Base-by-base conservation (phyloP, 1,140 invertebrate genomes). In the Ostrea edulis region DNA sequence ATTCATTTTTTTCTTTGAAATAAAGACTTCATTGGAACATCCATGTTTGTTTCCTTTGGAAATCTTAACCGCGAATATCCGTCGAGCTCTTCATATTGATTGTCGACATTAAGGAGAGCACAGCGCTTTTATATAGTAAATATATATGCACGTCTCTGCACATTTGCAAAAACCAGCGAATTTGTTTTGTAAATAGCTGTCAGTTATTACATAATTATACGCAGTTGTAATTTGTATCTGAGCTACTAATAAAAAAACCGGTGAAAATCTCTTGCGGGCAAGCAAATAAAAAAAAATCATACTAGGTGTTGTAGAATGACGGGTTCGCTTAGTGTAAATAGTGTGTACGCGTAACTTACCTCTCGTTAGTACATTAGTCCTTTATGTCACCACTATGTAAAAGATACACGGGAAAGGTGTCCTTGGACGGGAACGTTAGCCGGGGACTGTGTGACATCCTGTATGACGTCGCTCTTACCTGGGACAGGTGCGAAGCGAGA, bases 1-100 rank as follows among this genome's bases (percentile, higher is more conserved):
- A 62, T 77, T 77, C 29, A 22, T 29, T 77, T 35, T 77, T 77
- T 25, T 77, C 68, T 77, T 77, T 77, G 68, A 35, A 77, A 77
- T 29, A 35, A 77, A 77, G 29, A 4, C 68, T 35, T 14, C 12
- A 25, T 77, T 35, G 55, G 5, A n/a, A 62, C n/a, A 62, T 20
- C 17, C 14, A 62, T 62, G 55, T 62, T 62, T 71, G 68, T 77
- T 77, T 77, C 25, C 14, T 77, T 14, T 77, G 25, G 68, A 77
- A 77, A 77, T 77, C 68, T 25, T 71, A 77, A 12, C 25, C 25
- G 29, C 68, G 29, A 29, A 77, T 77, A 77, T 25, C 68, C 29
- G 68, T 77, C 25, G 14, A 29, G 12, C 14, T 77, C 22, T 77
- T 14, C 29, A 25, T 77, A 77, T 77, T 77, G 68, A 77, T 77